These are phyloP conservation scores for Lucilia cuprina DNA, from an alignment of 1,140 invertebrate species.

Conservation along the genomic window DNA sequence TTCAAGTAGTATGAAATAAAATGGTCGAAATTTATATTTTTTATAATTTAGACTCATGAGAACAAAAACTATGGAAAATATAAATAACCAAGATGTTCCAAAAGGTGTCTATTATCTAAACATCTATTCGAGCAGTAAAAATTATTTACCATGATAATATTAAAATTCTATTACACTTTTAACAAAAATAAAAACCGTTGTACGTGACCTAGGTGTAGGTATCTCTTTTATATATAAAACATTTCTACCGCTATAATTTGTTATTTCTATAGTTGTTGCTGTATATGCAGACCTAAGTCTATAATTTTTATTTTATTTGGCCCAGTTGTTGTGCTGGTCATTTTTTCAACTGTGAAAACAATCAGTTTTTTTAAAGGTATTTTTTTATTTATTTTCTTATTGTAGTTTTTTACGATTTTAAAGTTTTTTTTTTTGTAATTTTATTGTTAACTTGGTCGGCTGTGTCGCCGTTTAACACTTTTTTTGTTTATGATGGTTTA, in stretches of 20 bases:
- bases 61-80: too few relatives aligned
- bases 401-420: background rate
- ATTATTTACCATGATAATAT: too few relatives aligned
- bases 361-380: background rate
- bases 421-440: background rate
- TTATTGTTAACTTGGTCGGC: background rate
- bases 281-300: background rate
- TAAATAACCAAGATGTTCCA: too few relatives aligned
- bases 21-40: too few relatives aligned
- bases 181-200: too few relatives aligned
- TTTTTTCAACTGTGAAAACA: background rate
- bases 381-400: background rate
- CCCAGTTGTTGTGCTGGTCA: background rate
- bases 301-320: background rate
- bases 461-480: background rate
- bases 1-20: too few relatives aligned
- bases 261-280: background rate
- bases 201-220: too few relatives aligned
- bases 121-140: too few relatives aligned
- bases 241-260: slow-evolving; percentile 2
- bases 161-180: too few relatives aligned
- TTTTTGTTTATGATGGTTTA: background rate
- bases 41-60: too few relatives aligned
- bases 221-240: background rate
- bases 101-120: too few relatives aligned